These are phyloP conservation scores for Himalopsyche japonica DNA, from an alignment of 2,888 invertebrate genomes.

Conservation along the genomic window DNA sequence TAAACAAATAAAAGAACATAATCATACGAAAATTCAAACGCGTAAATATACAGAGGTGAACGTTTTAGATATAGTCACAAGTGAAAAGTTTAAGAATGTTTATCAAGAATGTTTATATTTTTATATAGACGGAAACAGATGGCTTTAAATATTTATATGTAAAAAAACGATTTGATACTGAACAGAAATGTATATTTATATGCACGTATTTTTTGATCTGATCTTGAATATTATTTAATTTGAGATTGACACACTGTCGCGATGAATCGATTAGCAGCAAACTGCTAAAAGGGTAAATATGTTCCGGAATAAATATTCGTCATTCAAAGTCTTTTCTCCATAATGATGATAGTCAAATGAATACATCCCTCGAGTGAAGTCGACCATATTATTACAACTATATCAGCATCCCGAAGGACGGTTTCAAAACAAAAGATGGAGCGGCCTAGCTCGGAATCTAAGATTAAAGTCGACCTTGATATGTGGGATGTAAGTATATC, in stretches of 20 bases:
- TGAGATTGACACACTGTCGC: conserved; percentile 4
- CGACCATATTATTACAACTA: not conserved
- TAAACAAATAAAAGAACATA: not conserved
- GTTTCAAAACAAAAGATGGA: conserved; percentile 23
- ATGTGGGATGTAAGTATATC: conserved; percentile 48
- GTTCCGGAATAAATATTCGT: not conserved
- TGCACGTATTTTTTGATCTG: not conserved
- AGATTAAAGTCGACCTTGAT: conserved; percentile 46
- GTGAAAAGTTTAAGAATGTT: not conserved
- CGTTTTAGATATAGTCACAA: not conserved
- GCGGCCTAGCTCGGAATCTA: conserved; percentile 35
- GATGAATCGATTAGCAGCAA: conserved; percentile 5
- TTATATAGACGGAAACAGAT: not conserved
- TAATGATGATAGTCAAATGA: not conserved
- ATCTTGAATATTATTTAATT: not conserved
- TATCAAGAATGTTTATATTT: not conserved
- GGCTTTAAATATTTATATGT: not conserved
- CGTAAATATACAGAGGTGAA: not conserved
- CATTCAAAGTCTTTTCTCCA: not conserved
- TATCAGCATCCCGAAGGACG: not conserved
- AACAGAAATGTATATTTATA: not conserved
- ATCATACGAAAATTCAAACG: not conserved
- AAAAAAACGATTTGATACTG: not conserved
- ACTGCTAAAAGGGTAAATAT: not conserved
- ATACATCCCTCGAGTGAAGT: not conserved